A percentile compares a stretch with the other conserved stretches of the same genome.
phyloP scores from a whole-genome alignment of 1,140 invertebrate species.

The Ceratina calcarata region DNA sequence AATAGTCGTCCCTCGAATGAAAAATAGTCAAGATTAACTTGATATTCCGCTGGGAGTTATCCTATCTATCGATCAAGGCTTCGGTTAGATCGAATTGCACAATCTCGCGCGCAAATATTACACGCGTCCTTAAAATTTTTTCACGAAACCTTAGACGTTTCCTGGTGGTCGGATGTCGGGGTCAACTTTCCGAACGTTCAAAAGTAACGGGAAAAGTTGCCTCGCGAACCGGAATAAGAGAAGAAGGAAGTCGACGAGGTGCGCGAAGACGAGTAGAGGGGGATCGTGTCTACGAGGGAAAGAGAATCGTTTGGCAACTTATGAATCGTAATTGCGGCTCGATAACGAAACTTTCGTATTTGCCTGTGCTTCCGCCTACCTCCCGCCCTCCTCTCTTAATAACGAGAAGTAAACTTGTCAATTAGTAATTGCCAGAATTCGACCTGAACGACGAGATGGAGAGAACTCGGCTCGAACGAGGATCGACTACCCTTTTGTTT shows the following conservation, averaged over 20 bases:
- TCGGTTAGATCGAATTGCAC: conserved; percentile 46
- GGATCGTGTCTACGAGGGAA: conserved; percentile 3
- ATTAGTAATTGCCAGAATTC: conserved; percentile 72
- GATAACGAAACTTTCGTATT: conserved; percentile 69
- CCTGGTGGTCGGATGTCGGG: conserved; percentile 48
- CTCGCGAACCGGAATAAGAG: neutral
- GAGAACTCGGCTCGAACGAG: conserved; percentile 24
- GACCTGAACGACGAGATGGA: neutral
- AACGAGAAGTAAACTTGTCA: conserved; percentile 70
- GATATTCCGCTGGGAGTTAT: conserved; percentile 13
- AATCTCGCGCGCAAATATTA: conserved; percentile 32
- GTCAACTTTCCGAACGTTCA: conserved; percentile 46
- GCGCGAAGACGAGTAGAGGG: neutral
- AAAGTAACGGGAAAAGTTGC: conserved; percentile 38
- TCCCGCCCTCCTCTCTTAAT: conserved; percentile 17
- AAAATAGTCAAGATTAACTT: too few species aligned
- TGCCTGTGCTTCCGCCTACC: conserved; percentile 3
- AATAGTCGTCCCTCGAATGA: too few species aligned
- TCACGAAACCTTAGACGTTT: conserved; percentile 48
- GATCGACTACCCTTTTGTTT: conserved; percentile 65
- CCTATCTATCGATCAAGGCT: conserved; percentile 43
- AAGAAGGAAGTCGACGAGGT: too few species aligned
- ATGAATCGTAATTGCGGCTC: conserved; percentile 72
- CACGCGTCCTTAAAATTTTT: conserved; percentile 56
- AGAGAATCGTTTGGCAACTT: conserved; percentile 61